phyloP scores from a whole-genome alignment of 2,113 vertebrate genomes.

The Phylloscopus trochilus region DNA sequence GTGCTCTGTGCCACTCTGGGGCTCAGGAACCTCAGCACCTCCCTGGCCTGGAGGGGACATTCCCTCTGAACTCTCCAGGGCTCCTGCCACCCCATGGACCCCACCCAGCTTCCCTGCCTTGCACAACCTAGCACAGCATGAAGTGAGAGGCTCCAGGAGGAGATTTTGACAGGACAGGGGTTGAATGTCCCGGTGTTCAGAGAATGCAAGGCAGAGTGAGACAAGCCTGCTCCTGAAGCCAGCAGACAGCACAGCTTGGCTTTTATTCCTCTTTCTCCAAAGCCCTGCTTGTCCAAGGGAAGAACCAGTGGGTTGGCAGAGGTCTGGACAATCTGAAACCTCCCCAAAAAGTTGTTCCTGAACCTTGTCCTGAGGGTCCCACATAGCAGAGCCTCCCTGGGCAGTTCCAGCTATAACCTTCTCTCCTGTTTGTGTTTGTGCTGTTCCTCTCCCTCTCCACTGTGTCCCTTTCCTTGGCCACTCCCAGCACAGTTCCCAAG shows the following conservation, averaged over 20 bases:
- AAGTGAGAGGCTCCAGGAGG: background rate
- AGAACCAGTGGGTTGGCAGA: background rate
- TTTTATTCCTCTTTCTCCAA: background rate
- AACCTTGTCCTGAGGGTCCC: background rate
- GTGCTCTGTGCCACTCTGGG: background rate
- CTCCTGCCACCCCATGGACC: background rate
- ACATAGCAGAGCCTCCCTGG: background rate
- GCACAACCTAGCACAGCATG: background rate
- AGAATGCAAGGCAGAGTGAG: background rate
- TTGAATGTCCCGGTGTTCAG: background rate
- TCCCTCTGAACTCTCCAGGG: background rate
- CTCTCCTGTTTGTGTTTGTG: background rate
- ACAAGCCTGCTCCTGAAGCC: background rate
- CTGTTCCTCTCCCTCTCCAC: background rate
- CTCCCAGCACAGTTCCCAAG: background rate
- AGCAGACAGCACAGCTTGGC: background rate
- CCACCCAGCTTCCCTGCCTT: background rate
- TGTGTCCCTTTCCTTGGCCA: background rate
- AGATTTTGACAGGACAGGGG: background rate
- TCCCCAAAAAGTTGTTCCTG: background rate
- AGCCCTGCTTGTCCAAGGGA: background rate
- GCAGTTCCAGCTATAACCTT: background rate
- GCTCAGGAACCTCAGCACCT: background rate
- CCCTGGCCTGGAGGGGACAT: background rate
- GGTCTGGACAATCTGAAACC: background rate